A percentile compares a stretch with the other conserved stretches of the same genome.
Evolutionary conservation across 2,888 invertebrate genomes (phyloP).

Genomic region (Torymus tubicola): DNA sequence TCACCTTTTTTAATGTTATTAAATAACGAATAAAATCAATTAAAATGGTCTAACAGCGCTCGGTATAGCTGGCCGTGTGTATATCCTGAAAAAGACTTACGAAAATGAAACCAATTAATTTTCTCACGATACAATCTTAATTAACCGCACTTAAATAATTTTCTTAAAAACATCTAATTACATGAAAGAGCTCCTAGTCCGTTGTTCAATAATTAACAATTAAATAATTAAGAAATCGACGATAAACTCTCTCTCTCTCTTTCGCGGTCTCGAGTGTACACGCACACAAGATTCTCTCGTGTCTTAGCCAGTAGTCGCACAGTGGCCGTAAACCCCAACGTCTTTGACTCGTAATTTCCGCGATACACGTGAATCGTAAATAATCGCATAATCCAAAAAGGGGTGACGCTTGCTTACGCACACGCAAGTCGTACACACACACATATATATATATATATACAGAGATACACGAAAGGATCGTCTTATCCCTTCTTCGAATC

Average conservation of each 20-base stretch:
- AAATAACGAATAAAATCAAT: too few relatives aligned
- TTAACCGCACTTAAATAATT: not conserved
- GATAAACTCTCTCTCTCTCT: not conserved
- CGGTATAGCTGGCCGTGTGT: too few relatives aligned
- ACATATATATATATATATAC: not conserved
- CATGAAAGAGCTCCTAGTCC: not conserved
- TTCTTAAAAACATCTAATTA: not conserved
- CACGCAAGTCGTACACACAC: not conserved
- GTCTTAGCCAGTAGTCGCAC: constrained; percentile 3
- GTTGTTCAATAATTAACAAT: constrained; percentile 32
- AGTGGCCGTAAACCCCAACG: constrained; percentile 22
- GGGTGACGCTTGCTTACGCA: constrained; percentile 32
- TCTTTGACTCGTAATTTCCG: constrained; percentile 64
- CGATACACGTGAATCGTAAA: constrained; percentile 67
- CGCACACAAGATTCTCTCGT: not conserved
- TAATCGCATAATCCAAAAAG: constrained; percentile 66
- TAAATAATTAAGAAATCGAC: constrained; percentile 36
- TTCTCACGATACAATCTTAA: not conserved
- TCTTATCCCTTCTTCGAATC: constrained; percentile 58
- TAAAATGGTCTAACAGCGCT: too few relatives aligned
- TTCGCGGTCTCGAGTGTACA: not conserved
- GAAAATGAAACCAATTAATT: too few relatives aligned
- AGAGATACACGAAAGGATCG: not conserved
- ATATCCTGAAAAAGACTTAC: too few relatives aligned
- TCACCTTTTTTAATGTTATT: too few relatives aligned